A percentile compares a stretch with the other conserved stretches of the same genome.
Evolutionary conservation across 2,888 invertebrate genomes (phyloP).

Genomic region (Pyrochroa serraticornis): DNA sequence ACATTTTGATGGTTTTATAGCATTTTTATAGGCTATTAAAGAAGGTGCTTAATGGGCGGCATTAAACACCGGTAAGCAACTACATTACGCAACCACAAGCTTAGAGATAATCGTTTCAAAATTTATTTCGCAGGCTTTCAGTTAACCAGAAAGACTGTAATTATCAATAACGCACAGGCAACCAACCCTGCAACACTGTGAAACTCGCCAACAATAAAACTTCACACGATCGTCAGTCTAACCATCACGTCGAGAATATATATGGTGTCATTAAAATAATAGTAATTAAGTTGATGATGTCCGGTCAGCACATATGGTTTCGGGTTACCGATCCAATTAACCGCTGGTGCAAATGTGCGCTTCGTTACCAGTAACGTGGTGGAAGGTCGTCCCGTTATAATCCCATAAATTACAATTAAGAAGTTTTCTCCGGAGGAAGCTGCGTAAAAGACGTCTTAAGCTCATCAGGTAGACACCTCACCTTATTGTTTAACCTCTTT

Average conservation of each 20-base stretch:
- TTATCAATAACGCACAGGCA: no score
- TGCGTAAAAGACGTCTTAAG: conserved; percentile 27
- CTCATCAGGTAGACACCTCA: conserved; percentile 17
- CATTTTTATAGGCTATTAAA: no score
- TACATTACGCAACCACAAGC: no score
- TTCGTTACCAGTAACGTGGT: conserved; percentile 16
- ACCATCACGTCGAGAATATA: conserved; percentile 24
- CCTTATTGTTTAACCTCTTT: conserved; percentile 24
- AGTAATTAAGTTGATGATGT: conserved; percentile 30
- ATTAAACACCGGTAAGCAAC: no score
- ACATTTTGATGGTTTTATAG: no score
- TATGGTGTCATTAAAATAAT: conserved; percentile 29
- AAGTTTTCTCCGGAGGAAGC: conserved; percentile 18
- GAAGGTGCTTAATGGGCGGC: no score
- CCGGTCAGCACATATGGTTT: conserved; percentile 26
- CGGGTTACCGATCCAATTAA: conserved; percentile 30
- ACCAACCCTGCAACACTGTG: no score
- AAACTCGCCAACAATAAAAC: conserved; percentile 7
- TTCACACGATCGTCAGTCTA: conserved; percentile 26
- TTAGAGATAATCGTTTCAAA: no score
- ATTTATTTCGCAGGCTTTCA: no score
- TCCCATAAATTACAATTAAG: conserved; percentile 30
- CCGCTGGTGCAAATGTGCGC: conserved; percentile 19
- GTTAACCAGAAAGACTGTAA: no score
- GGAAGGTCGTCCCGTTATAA: conserved; percentile 12